Conservation (phyloP, 1,140 invertebrate genomes). For the Platyscapa corneri region DNA sequence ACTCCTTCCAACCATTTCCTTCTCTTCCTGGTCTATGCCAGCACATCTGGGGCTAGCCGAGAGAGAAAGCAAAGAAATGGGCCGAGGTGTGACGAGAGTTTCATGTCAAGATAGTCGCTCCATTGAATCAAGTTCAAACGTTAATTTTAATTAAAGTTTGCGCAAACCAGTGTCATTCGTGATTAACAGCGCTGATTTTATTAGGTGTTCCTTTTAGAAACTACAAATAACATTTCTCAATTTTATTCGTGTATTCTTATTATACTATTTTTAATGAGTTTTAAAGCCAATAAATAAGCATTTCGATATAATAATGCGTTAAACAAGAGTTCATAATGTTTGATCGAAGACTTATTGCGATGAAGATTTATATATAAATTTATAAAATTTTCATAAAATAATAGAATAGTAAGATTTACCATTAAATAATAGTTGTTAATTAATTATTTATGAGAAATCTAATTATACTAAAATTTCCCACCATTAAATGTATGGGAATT, state of each 20-base stretch:
- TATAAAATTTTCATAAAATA: too few relatives aligned
- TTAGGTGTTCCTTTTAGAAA: background rate
- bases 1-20: conserved; percentile 18
- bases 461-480: too few relatives aligned
- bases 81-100: background rate
- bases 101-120: background rate
- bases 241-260: background rate
- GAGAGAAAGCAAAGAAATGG: too few relatives aligned
- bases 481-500: too few relatives aligned
- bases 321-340: background rate
- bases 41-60: background rate
- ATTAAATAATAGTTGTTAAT: too few relatives aligned
- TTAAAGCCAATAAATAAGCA: background rate
- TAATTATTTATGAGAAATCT: too few relatives aligned
- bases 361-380: too few relatives aligned
- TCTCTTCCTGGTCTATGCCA: background rate
- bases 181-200: background rate
- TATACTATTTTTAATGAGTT: background rate
- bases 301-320: background rate
- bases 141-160: conserved; percentile 19
- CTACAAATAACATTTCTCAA: background rate
- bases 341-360: too few relatives aligned
- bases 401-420: too few relatives aligned
- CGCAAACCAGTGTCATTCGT: background rate
- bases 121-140: conserved; percentile 19